Percentiles rank a stretch among this genome's conserved stretches.
phyloP scores from a whole-genome alignment of 2,888 invertebrate species.

The Trissonchulus latispiculum region DNA sequence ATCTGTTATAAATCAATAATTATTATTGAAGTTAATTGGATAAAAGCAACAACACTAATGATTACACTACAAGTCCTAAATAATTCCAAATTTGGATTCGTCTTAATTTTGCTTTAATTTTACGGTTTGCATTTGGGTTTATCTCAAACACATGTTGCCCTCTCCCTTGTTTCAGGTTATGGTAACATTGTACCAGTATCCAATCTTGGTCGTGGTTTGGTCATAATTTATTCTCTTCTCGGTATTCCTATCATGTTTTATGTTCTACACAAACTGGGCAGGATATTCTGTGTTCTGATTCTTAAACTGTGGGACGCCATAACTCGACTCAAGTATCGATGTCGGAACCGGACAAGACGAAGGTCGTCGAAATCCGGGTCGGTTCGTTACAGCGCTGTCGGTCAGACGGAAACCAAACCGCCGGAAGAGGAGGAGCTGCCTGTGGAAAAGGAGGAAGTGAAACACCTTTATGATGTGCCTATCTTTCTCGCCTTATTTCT shows the following conservation, averaged over 20 bases:
- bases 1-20: no score
- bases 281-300: background rate
- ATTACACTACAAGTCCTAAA: no score
- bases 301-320: conserved; percentile 1
- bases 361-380: background rate
- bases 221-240: background rate
- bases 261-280: conserved; percentile 6
- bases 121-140: no score
- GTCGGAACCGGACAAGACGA: background rate
- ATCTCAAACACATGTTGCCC: no score
- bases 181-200: conserved; percentile 12
- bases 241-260: conserved; percentile 11
- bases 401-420: background rate
- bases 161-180: conserved; percentile 15
- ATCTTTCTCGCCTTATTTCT: background rate
- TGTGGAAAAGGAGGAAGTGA: background rate
- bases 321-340: background rate
- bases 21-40: no score
- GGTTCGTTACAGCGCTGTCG: background rate
- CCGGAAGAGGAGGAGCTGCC: background rate
- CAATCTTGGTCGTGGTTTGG: conserved; percentile 6
- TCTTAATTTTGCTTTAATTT: no score
- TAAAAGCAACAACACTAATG: no score
- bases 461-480: conserved; percentile 15
- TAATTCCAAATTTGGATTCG: no score